Percentiles rank a stretch among this genome's conserved stretches.
Evolutionary conservation across 2,113 vertebrate species (phyloP).

Genomic region (Machaerirhynchus nigripectus): DNA sequence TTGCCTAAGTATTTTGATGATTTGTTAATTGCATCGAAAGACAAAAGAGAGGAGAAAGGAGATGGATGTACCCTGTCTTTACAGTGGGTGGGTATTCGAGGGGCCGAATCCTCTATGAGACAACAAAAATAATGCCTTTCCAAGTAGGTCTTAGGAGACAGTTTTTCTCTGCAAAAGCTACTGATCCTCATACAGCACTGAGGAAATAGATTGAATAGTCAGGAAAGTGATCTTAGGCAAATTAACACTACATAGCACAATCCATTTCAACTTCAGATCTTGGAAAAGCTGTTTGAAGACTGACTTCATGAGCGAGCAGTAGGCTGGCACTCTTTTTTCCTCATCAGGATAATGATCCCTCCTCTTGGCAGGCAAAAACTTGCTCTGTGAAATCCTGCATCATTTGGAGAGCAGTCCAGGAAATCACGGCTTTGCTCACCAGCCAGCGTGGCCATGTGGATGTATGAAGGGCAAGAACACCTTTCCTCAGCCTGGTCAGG

Average conservation of each 20-base stretch:
- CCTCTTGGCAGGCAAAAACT: neutral
- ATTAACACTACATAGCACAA: neutral
- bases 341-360: neutral
- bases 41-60: neutral
- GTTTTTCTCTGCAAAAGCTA: neutral
- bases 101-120: neutral
- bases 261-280: neutral
- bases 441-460: neutral
- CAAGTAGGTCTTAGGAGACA: neutral
- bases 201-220: neutral
- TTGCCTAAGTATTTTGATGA: neutral
- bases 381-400: neutral
- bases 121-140: neutral
- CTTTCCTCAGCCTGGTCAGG: neutral
- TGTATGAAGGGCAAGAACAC: neutral
- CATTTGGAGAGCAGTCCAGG: neutral
- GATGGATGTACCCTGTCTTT: neutral
- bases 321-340: neutral
- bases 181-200: fast-evolving
- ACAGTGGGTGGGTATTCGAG: neutral
- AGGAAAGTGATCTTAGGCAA: neutral
- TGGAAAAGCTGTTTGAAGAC: neutral
- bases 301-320: neutral
- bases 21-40: neutral
- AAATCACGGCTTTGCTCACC: neutral